These are phyloP conservation scores for Dasyprocta punctata DNA, from an alignment of 2,113 vertebrate genomes.

Conservation along the genomic window DNA sequence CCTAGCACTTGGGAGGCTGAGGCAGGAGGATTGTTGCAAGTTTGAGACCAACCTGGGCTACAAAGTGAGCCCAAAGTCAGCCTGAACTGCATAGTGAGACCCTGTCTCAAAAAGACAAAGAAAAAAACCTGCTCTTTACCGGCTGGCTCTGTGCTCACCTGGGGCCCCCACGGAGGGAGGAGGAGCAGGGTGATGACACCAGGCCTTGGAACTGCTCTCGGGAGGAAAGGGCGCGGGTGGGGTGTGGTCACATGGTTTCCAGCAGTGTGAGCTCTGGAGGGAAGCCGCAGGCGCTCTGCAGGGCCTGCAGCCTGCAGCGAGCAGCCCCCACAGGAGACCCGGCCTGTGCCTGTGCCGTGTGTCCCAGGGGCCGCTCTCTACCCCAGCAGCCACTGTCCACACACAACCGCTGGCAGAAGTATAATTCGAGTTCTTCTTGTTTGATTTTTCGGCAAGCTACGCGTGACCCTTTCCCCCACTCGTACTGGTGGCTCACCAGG, in stretches of 20 bases:
- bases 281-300: background rate
- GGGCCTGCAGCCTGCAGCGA: background rate
- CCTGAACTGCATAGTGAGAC: too few relatives aligned
- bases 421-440: background rate
- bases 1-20: too few relatives aligned
- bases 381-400: accelerated
- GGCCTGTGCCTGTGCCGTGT: background rate
- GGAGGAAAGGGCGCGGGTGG: too few relatives aligned
- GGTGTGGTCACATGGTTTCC: too few relatives aligned
- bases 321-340: background rate
- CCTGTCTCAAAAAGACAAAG: too few relatives aligned
- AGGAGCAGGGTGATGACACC: too few relatives aligned
- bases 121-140: too few relatives aligned
- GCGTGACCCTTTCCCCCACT: too few relatives aligned
- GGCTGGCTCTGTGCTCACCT: background rate
- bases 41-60: too few relatives aligned
- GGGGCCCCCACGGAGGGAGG: background rate
- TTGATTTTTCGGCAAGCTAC: too few relatives aligned
- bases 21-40: too few relatives aligned
- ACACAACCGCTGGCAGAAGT: background rate
- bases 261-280: background rate
- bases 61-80: too few relatives aligned
- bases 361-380: background rate
- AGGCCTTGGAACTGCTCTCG: background rate
- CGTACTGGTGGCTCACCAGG: background rate